Conservation (phyloP, 1,140 invertebrate species). For the Pseudoatta argentina region DNA sequence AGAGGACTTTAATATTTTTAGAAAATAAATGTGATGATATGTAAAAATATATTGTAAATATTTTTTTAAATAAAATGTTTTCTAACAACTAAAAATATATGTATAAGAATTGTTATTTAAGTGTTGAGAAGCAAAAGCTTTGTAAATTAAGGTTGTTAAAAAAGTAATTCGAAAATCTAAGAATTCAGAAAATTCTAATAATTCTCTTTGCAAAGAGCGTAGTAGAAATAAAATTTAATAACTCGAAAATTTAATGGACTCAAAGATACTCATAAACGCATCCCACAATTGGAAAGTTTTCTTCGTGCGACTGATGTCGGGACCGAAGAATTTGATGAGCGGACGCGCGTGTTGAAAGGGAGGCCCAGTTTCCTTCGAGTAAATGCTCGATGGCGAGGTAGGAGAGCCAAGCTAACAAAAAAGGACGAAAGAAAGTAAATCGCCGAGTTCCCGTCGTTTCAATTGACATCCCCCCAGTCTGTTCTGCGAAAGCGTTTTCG, state of each 20-base stretch:
- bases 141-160: too few species aligned
- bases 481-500: constrained; percentile 58
- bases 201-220: neutral
- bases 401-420: constrained; percentile 57
- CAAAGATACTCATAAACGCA: neutral
- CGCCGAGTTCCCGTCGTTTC: constrained; percentile 62
- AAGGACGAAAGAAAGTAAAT: constrained; percentile 67
- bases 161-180: neutral
- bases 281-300: constrained; percentile 24
- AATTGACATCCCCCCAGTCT: constrained; percentile 52
- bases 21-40: too few species aligned
- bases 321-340: constrained; percentile 27
- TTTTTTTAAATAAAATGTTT: too few species aligned
- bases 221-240: neutral
- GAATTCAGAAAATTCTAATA: neutral
- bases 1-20: too few species aligned
- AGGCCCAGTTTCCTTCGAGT: neutral
- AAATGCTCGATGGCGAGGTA: neutral
- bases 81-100: too few species aligned
- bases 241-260: neutral
- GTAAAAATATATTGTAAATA: too few species aligned
- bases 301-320: neutral
- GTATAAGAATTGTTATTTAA: too few species aligned
- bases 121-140: too few species aligned
- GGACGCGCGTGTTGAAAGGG: constrained; percentile 45